Evolutionary conservation across 2,797 vertebrate species (phyloP).

Genomic region (Amphiprion clarkii): DNA sequence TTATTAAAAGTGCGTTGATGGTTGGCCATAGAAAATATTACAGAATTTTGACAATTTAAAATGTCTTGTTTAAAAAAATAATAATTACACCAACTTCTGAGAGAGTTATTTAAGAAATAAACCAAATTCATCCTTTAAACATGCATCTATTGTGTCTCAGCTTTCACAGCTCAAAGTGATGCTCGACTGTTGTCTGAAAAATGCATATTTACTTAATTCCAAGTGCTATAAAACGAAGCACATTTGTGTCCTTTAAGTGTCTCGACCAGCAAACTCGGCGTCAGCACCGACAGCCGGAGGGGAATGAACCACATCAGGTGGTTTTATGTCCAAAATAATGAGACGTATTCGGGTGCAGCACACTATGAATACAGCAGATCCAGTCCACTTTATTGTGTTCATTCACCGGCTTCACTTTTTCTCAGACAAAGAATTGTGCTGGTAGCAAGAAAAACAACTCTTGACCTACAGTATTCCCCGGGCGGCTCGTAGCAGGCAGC

Average conservation of each 20-base stretch:
- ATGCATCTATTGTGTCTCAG: no score
- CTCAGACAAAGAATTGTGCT: slow-evolving; percentile 78
- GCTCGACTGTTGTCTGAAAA: no score
- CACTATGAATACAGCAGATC: slow-evolving; percentile 1
- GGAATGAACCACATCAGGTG: not conserved
- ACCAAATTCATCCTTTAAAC: no score
- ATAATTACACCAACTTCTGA: no score
- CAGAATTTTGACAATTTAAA: not conserved
- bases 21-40: not conserved
- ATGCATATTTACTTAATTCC: no score
- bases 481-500: slow-evolving; percentile 58
- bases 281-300: slow-evolving; percentile 4
- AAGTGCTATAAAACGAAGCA: not conserved
- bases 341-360: slow-evolving; percentile 7
- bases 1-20: not conserved
- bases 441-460: slow-evolving; percentile 79
- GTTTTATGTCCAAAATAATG: slow-evolving; percentile 14
- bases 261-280: not conserved
- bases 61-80: not conserved
- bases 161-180: no score
- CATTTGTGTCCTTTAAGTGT: not conserved
- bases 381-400: slow-evolving; percentile 24
- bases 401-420: slow-evolving; percentile 45
- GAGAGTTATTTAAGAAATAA: no score
- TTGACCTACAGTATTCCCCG: slow-evolving; percentile 79